Evolutionary conservation across 2,113 vertebrate species (phyloP).

Genomic region (Rissa tridactyla): DNA sequence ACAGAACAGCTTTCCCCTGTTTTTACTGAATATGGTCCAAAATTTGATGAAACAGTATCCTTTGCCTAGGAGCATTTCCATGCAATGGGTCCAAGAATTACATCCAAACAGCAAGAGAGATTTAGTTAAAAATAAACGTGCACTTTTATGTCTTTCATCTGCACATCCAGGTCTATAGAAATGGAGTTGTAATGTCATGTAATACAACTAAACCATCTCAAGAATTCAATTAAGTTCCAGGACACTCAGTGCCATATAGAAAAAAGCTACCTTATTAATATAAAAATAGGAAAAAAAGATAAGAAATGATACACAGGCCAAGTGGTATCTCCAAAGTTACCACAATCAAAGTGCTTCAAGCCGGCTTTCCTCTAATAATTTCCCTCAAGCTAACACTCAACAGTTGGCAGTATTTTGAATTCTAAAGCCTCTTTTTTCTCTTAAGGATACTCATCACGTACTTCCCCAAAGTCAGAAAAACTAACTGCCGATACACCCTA

Average conservation of each 20-base stretch:
- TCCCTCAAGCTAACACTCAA: neutral
- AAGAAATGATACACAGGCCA: neutral
- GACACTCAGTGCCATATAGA: neutral
- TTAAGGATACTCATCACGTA: neutral
- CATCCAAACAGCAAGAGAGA: neutral
- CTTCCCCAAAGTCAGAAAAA: neutral
- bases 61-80: neutral
- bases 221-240: neutral
- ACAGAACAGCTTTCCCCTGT: neutral
- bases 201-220: neutral
- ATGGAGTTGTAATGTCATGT: neutral
- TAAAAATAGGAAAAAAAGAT: neutral
- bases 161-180: neutral
- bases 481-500: accelerated
- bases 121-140: neutral
- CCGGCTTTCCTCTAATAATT: neutral
- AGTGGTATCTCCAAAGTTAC: neutral
- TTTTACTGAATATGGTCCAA: neutral
- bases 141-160: neutral
- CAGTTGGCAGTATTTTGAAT: neutral
- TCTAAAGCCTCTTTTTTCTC: neutral
- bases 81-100: neutral
- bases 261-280: neutral
- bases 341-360: neutral
- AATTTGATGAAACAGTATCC: neutral